phyloP scores from a whole-genome alignment of 2,888 invertebrate species.

The Chrysomela aeneicollis region DNA sequence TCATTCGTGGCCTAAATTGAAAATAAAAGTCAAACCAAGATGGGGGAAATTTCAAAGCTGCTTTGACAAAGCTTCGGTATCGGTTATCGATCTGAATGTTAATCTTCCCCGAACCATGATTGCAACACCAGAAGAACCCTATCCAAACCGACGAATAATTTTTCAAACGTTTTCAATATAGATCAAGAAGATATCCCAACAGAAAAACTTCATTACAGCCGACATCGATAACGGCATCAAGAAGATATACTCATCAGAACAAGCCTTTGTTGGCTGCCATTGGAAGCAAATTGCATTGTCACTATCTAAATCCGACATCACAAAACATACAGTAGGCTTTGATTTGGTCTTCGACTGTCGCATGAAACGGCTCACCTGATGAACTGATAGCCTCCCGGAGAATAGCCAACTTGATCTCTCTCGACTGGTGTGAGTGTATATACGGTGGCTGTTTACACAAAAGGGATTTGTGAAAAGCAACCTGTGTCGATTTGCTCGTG shows the following conservation, averaged over 20 bases:
- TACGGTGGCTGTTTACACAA: conserved; percentile 43
- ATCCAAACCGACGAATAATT: too few relatives aligned
- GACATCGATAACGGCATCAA: background rate
- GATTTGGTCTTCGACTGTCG: conserved; percentile 48
- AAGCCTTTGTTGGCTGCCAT: conserved; percentile 10
- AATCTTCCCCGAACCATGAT: too few relatives aligned
- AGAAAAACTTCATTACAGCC: background rate
- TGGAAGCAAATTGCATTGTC: conserved; percentile 49
- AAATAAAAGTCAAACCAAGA: too few relatives aligned
- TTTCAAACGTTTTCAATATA: too few relatives aligned
- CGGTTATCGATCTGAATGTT: too few relatives aligned
- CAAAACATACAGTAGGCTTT: conserved; percentile 43
- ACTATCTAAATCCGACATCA: conserved; percentile 54
- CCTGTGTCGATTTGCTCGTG: conserved; percentile 22
- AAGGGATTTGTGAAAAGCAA: conserved; percentile 42
- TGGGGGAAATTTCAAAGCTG: too few relatives aligned
- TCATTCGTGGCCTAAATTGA: too few relatives aligned
- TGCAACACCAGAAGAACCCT: too few relatives aligned
- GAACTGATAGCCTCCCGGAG: conserved; percentile 48
- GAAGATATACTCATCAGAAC: background rate
- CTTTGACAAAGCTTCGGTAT: too few relatives aligned
- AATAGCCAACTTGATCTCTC: conserved; percentile 44
- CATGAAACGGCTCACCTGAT: conserved; percentile 44
- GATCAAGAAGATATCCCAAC: too few relatives aligned
- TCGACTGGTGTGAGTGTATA: background rate